These are phyloP conservation scores for Chaetops frenatus DNA, from an alignment of 2,113 vertebrate species.

Conservation along the genomic window DNA sequence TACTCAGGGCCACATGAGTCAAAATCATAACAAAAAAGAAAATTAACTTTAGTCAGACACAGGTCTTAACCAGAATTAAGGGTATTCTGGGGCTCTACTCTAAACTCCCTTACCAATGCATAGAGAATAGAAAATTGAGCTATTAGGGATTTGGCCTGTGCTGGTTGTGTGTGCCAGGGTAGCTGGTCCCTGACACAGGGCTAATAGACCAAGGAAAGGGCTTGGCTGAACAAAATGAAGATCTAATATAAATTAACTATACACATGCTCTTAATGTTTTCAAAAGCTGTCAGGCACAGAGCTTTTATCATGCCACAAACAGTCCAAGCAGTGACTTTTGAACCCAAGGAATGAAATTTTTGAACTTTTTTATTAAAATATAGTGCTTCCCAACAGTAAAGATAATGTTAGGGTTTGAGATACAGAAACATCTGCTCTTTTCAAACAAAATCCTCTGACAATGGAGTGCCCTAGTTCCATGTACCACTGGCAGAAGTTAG, in stretches of 20 bases:
- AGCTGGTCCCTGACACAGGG: neutral
- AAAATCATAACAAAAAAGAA: constrained; percentile 42
- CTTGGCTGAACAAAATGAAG: neutral
- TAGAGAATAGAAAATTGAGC: neutral
- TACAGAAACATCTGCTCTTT: neutral
- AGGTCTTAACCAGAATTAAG: neutral
- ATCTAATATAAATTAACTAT: neutral
- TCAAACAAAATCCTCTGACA: neutral
- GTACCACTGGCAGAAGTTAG: neutral
- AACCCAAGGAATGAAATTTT: neutral
- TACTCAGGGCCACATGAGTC: constrained; percentile 40
- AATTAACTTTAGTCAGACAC: constrained; percentile 25
- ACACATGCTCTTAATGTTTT: neutral
- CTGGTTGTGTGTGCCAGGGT: neutral
- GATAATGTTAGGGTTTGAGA: neutral
- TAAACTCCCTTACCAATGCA: neutral
- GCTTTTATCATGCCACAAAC: neutral
- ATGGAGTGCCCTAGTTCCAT: neutral
- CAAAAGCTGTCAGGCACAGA: neutral
- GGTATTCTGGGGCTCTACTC: neutral
- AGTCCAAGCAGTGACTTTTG: neutral
- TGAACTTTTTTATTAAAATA: neutral
- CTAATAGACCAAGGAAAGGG: neutral
- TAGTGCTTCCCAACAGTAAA: neutral
- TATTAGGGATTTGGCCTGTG: neutral